Conservation (phyloP, 2,888 invertebrate species). For the Neocrepidodera transversa region DNA sequence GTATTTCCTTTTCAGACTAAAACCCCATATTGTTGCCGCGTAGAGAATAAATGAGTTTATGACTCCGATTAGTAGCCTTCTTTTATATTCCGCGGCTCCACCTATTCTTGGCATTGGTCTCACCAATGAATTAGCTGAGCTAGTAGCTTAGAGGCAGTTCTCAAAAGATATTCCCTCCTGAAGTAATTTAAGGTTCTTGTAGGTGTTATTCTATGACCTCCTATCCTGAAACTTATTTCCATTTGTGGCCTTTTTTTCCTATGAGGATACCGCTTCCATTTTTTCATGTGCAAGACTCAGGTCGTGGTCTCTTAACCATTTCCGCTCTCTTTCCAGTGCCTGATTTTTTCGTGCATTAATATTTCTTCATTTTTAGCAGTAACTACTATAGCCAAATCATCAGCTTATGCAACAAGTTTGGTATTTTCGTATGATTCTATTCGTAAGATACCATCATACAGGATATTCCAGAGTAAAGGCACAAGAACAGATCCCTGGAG, state of each 20-base stretch:
- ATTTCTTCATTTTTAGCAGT: no score
- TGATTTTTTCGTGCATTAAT: neutral
- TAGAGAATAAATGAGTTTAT: neutral
- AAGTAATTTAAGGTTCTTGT: neutral
- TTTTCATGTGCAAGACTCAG: neutral
- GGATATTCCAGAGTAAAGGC: constrained; percentile 33
- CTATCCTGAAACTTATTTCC: neutral
- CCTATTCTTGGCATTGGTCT: neutral
- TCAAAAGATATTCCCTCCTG: neutral
- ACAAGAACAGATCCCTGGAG: constrained; percentile 33
- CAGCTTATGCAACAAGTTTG: no score
- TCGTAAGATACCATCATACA: constrained; percentile 26
- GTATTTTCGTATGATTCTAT: neutral
- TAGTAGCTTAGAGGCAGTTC: neutral
- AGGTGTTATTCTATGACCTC: neutral
- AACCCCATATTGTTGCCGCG: neutral
- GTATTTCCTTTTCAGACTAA: neutral
- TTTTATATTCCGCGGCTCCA: neutral
- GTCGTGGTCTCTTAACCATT: neutral
- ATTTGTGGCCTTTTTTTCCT: neutral
- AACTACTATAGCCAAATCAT: no score
- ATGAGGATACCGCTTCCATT: neutral
- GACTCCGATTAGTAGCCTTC: neutral
- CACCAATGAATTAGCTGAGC: neutral
- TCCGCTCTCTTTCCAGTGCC: neutral